phyloP scores from a whole-genome alignment of 2,113 vertebrate genomes.

The Cariama cristata region DNA sequence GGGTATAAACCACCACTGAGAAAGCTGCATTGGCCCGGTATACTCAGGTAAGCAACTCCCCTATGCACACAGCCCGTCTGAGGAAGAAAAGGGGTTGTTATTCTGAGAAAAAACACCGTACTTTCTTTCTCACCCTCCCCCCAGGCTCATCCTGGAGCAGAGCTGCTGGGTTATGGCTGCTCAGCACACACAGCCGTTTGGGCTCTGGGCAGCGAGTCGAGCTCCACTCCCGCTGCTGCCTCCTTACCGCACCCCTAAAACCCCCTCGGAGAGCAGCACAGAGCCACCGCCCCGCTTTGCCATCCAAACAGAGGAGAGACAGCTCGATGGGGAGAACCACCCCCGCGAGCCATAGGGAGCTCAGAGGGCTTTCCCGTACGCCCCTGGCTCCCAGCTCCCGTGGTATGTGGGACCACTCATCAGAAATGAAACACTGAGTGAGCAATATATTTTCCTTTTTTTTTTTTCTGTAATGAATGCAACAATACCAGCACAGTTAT shows the following conservation, averaged over 20 bases:
- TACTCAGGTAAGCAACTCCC: neutral
- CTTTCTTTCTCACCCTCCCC: neutral
- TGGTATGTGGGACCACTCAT: neutral
- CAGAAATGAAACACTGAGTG: neutral
- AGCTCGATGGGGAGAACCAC: neutral
- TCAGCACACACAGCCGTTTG: accelerated
- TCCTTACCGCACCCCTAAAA: neutral
- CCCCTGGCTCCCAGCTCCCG: accelerated
- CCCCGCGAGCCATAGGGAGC: accelerated
- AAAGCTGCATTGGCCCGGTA: neutral
- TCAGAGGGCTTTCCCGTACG: accelerated
- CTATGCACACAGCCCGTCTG: neutral
- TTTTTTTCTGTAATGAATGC: conserved; percentile 9
- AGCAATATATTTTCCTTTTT: neutral
- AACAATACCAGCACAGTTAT: neutral
- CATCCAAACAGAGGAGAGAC: accelerated
- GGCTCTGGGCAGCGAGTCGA: accelerated
- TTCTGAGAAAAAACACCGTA: accelerated
- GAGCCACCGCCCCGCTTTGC: neutral
- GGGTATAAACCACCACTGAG: neutral
- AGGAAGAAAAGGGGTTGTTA: neutral
- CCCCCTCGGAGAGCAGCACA: neutral
- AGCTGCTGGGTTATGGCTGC: accelerated
- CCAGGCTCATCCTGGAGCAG: neutral
- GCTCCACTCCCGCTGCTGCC: neutral